Evolutionary conservation across 1,140 invertebrate species (phyloP).

Genomic region (Pentalonia nigronervosa): DNA sequence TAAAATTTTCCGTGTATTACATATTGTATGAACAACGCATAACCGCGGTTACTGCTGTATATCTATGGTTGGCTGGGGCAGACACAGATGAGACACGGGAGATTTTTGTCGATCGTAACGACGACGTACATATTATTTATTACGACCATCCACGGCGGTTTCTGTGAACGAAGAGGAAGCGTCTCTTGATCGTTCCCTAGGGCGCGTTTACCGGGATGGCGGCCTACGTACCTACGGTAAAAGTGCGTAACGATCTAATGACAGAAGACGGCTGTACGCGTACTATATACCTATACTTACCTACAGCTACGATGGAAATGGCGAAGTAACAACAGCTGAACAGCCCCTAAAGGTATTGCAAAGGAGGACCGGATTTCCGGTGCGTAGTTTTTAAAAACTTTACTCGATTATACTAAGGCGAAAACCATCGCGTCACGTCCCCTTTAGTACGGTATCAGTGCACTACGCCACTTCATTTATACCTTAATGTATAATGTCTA

Average conservation of each 20-base stretch:
- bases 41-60: background rate
- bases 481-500: background rate
- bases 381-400: background rate
- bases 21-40: background rate
- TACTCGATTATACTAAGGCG: background rate
- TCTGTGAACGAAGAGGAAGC: background rate
- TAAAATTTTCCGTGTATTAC: background rate
- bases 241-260: conserved; percentile 39
- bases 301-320: background rate
- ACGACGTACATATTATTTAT: conserved; percentile 1
- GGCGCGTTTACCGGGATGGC: conserved; percentile 24
- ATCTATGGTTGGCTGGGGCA: background rate
- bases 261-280: background rate
- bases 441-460: background rate
- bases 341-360: conserved; percentile 19
- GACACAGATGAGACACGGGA: background rate
- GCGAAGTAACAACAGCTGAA: background rate
- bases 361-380: background rate
- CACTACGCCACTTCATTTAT: background rate
- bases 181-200: conserved; percentile 37
- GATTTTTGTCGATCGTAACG: conserved; percentile 17
- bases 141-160: background rate
- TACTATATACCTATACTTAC: background rate
- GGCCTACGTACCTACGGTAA: background rate
- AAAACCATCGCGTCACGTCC: background rate